These are phyloP conservation scores for Gobionotothen gibberifrons DNA, from an alignment of 2,797 vertebrate species.

Conservation along the genomic window DNA sequence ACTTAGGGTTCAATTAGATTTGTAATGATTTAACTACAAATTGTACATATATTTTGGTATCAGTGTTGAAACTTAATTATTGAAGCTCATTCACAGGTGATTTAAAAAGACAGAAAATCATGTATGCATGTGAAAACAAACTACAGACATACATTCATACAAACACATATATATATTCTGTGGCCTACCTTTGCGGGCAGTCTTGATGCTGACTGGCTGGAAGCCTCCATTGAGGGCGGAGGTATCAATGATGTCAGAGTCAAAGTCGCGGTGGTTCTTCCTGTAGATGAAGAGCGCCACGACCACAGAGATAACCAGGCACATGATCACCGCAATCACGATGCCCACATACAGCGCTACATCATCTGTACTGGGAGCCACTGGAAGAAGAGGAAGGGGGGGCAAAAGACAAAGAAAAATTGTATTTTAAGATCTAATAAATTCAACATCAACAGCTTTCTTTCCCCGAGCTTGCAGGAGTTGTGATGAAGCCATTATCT, in stretches of 20 bases:
- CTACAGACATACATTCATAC: not conserved
- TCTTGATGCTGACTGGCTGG: slow-evolving; percentile 96
- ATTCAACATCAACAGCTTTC: slow-evolving; percentile 36
- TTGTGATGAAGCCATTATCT: slow-evolving; percentile 70
- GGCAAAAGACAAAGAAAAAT: slow-evolving; percentile 47
- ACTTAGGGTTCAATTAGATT: slow-evolving; percentile 1
- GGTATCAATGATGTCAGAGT: slow-evolving; percentile 93
- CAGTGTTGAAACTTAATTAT: not conserved
- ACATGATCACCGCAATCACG: slow-evolving; percentile 94
- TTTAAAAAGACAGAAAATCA: not conserved
- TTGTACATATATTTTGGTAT: not conserved
- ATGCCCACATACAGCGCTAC: slow-evolving; percentile 93
- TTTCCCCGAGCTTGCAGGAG: slow-evolving; percentile 49
- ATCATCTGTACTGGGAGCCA: slow-evolving; percentile 93
- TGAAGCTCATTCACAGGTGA: not conserved
- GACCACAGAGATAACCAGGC: slow-evolving; percentile 91
- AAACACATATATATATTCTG: not conserved
- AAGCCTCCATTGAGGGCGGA: slow-evolving; percentile 95
- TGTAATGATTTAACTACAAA: not conserved
- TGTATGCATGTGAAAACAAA: not conserved
- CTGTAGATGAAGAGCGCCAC: slow-evolving; percentile 95
- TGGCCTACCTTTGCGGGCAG: slow-evolving; percentile 91
- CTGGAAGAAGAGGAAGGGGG: slow-evolving; percentile 68
- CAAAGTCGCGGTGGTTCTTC: slow-evolving; percentile 95
- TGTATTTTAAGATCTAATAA: slow-evolving; percentile 49